Percentiles rank a stretch among this genome's conserved stretches.
These are phyloP conservation scores for Chalcosyrphus nemorum DNA, from an alignment of 2,888 invertebrate genomes.

Conservation along the genomic window DNA sequence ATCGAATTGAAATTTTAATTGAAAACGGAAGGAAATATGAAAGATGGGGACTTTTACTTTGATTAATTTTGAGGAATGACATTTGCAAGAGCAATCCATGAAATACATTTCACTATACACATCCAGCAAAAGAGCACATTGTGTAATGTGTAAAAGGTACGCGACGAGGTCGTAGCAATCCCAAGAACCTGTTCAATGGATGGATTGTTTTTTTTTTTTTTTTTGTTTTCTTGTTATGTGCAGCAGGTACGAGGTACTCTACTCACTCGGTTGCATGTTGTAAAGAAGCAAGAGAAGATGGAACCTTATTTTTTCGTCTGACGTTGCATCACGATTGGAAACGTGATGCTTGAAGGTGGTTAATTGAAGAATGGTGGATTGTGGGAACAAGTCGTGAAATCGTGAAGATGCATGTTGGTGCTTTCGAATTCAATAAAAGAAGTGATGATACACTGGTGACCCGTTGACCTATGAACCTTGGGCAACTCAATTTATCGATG, in stretches of 20 bases:
- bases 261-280: slow-evolving; percentile 28
- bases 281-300: slow-evolving; percentile 42
- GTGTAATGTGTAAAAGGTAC: slow-evolving; percentile 2
- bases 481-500: slow-evolving; percentile 50
- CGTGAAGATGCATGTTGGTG: slow-evolving; percentile 42
- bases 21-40: slow-evolving; percentile 61
- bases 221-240: background rate
- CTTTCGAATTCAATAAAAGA: slow-evolving; percentile 37
- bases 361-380: slow-evolving; percentile 34
- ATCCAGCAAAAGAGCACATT: slow-evolving; percentile 24
- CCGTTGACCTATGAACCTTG: slow-evolving; percentile 49
- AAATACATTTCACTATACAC: slow-evolving; percentile 12
- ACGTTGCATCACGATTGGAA: slow-evolving; percentile 59
- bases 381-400: slow-evolving; percentile 40
- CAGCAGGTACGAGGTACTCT: no score
- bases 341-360: slow-evolving; percentile 67
- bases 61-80: slow-evolving; percentile 57
- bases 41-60: slow-evolving; percentile 24
- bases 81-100: slow-evolving; percentile 22
- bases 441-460: slow-evolving; percentile 50
- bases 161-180: slow-evolving; percentile 43
- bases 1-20: slow-evolving; percentile 68
- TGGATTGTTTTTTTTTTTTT: background rate
- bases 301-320: slow-evolving; percentile 7
- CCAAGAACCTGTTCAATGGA: slow-evolving; percentile 43